Conservation (phyloP, 2,113 vertebrate species). For the Brachirus orientalis region DNA sequence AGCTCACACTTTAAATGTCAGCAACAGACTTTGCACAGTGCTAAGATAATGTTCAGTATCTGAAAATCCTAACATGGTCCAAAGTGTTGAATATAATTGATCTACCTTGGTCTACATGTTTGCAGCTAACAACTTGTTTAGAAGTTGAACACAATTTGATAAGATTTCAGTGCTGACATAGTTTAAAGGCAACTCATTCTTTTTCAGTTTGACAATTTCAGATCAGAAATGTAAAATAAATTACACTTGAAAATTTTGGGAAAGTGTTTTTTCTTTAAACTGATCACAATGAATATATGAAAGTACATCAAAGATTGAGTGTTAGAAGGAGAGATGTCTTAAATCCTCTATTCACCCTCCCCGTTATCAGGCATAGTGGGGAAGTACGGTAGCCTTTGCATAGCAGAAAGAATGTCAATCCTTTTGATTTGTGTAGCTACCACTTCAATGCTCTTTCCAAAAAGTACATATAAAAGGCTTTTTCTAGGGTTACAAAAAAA, state of each 20-base stretch:
- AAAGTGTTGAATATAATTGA: slow-evolving; percentile 13
- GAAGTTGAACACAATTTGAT: slow-evolving; percentile 48
- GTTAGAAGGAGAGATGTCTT: no score
- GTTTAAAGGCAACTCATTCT: slow-evolving; percentile 36
- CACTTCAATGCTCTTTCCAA: no score
- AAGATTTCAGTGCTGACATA: slow-evolving; percentile 50
- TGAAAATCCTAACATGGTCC: slow-evolving; percentile 20
- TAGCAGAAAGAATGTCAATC: no score
- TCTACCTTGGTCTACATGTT: slow-evolving; percentile 34
- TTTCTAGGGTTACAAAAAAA: no score
- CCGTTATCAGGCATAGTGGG: no score
- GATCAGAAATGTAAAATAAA: slow-evolving; percentile 17
- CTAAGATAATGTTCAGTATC: slow-evolving; percentile 28
- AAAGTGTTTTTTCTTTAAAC: background rate
- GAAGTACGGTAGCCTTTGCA: no score
- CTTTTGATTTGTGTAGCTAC: no score
- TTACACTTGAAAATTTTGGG: background rate
- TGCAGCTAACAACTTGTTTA: slow-evolving; percentile 57
- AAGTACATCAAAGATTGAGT: no score
- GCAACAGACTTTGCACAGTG: background rate
- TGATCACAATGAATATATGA: no score
- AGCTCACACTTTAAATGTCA: slow-evolving; percentile 80
- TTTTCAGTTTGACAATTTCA: no score
- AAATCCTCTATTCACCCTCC: no score
- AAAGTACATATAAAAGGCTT: no score